phyloP scores from a whole-genome alignment of 30 jellyfish, hydroid and myxozoan species.

The Sanderia malayensis region DNA sequence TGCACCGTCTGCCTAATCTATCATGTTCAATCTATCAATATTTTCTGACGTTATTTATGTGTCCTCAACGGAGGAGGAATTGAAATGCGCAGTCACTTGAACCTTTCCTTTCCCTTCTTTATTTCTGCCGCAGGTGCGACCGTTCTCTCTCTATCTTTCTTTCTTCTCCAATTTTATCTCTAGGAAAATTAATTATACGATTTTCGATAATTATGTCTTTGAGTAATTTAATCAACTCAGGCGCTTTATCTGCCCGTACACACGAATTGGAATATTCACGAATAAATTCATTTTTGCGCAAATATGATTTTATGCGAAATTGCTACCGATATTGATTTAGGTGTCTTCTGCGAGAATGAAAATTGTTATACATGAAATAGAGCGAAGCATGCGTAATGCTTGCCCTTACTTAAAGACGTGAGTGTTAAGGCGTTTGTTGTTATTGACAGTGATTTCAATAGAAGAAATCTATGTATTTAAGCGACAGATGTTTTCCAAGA shows the following conservation, averaged over 20 bases:
- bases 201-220: constrained; percentile 8
- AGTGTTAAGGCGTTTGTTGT: background rate
- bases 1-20: too few species aligned
- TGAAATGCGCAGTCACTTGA: background rate
- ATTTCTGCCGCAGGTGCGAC: background rate
- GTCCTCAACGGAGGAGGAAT: background rate
- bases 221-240: constrained; percentile 15
- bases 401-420: too few species aligned
- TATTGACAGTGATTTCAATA: background rate
- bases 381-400: too few species aligned
- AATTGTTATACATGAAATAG: too few species aligned
- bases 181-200: constrained; percentile 8
- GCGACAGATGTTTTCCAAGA: background rate
- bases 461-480: background rate
- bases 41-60: background rate
- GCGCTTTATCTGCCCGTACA: constrained; percentile 3
- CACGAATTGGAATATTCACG: background rate
- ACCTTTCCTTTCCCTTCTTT: background rate
- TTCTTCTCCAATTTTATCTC: background rate
- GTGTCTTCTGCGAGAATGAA: background rate
- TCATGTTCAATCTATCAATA: background rate
- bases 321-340: background rate
- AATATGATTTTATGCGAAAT: background rate
- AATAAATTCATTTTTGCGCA: background rate
- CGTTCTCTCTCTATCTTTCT: background rate